A percentile compares a stretch with the other conserved stretches of the same genome.
Evolutionary conservation across 2,113 vertebrate genomes (phyloP).

Genomic region (Anhinga rufa): DNA sequence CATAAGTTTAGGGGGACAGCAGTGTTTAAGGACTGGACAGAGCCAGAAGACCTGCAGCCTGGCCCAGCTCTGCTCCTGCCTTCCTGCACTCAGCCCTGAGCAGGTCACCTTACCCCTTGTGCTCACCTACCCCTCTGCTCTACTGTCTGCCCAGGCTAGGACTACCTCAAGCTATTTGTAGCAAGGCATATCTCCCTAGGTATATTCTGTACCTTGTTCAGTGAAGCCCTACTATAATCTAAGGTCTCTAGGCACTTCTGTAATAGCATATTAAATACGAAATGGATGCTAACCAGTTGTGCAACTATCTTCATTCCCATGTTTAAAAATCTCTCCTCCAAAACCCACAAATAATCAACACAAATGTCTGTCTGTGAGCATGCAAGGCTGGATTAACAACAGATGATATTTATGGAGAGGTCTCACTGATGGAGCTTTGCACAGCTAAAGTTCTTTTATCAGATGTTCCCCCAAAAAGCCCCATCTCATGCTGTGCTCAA

Average conservation of each 20-base stretch:
- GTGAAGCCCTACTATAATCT: not conserved
- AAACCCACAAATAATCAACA: conserved; percentile 14
- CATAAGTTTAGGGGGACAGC: not conserved
- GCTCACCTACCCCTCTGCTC: not conserved
- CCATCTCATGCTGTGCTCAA: not conserved
- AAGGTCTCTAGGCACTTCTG: not conserved
- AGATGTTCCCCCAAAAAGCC: not conserved
- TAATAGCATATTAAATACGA: not conserved
- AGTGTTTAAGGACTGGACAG: not conserved
- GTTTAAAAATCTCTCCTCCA: not conserved
- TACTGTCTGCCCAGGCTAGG: not conserved
- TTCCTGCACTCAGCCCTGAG: not conserved
- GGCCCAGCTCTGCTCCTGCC: not conserved
- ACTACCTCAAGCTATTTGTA: not conserved
- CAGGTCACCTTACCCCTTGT: not conserved
- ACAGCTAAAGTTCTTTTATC: not conserved
- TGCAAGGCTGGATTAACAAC: conserved; percentile 22
- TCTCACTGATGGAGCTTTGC: not conserved
- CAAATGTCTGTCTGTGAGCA: not conserved
- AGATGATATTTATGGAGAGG: conserved; percentile 12
- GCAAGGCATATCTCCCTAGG: not conserved
- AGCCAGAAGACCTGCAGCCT: not conserved
- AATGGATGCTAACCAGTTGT: not conserved
- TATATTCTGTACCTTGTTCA: not conserved
- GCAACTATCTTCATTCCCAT: conserved; percentile 5